Evolutionary conservation across 2,113 vertebrate species (phyloP), one percentile per base, ranked within the genome.

Genomic region (Tenrec ecaudatus): DNA sequence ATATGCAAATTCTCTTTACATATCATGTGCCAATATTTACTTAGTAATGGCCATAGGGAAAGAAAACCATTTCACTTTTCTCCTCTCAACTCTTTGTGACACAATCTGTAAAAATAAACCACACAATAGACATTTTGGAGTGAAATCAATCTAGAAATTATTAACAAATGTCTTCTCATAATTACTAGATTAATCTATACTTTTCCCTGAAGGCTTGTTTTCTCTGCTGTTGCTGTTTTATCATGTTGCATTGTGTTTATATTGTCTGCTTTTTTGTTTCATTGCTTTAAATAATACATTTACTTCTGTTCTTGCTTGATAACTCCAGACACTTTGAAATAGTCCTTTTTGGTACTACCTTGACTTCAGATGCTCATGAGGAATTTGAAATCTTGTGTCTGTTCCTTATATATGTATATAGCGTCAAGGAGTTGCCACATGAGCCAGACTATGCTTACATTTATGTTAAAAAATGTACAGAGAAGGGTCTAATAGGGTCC

Each of bases 161-260:
- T 86, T 76, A 84, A 64, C 66, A 86, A 64, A 71, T 77, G 22
- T 2, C 84, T 38, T n/a, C 90, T 89, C 82, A 58, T 86, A 86
- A 47, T 84, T 84, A 27, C 15, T 53, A 38, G 78, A 43, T 57
- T 4, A 29, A 69, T 57, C 89, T 71, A 53, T 53, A 20, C 47
- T 71, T 76, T 86, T 6, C 25, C 53, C 58, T 14, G 2, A 57
- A 73, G 47, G 25, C 40, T 81, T 75, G 9, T 2, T 82, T 88
- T 43, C 77, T 82, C 19, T 62, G 0, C 69, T 82, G 17, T 40
- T 81, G 33, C 80, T 79, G 14, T 78, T 86, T 78, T 76, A n/a
- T 58, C 33, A 57, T 80, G 71, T 40, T 31, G 53, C 62, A 8
- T 60, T 83, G 62, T 38, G 68, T 91, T 80, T 47, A 33, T 85